Conservation (phyloP, 2,888 invertebrate genomes). For the Cryptophagus acutangulus region DNA sequence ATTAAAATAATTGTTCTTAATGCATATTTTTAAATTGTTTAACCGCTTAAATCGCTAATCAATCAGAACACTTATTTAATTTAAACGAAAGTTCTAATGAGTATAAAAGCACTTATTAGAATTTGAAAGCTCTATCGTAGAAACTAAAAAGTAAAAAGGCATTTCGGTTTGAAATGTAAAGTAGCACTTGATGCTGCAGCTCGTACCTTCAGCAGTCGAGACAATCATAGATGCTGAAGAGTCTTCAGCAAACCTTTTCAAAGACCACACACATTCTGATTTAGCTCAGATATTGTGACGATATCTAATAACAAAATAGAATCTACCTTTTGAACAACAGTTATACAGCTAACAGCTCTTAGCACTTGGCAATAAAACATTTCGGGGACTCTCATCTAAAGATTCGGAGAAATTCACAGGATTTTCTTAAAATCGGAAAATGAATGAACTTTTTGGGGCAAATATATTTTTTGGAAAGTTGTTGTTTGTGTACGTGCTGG, state of each 20-base stretch:
- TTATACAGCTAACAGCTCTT: constrained; percentile 1
- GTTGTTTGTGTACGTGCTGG: no score
- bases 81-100: no score
- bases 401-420: neutral
- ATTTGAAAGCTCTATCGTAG: no score
- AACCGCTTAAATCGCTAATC: no score
- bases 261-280: constrained; percentile 33
- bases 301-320: constrained; percentile 7
- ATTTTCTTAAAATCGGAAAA: neutral
- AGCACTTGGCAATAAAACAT: neutral
- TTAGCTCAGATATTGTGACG: neutral
- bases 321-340: neutral
- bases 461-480: no score
- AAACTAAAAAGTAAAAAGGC: no score
- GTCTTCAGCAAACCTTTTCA: constrained; percentile 28
- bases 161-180: constrained; percentile 29
- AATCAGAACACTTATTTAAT: no score
- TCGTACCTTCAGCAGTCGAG: constrained; percentile 33
- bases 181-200: constrained; percentile 40
- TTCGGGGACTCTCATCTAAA: no score
- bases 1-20: no score
- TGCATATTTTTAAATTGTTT: no score
- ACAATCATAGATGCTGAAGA: constrained; percentile 33
- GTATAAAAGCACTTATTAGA: no score
- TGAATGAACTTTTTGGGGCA: neutral